Evolutionary conservation across 2,888 invertebrate genomes (phyloP).

Genomic region (Hoplodrina blanda): DNA sequence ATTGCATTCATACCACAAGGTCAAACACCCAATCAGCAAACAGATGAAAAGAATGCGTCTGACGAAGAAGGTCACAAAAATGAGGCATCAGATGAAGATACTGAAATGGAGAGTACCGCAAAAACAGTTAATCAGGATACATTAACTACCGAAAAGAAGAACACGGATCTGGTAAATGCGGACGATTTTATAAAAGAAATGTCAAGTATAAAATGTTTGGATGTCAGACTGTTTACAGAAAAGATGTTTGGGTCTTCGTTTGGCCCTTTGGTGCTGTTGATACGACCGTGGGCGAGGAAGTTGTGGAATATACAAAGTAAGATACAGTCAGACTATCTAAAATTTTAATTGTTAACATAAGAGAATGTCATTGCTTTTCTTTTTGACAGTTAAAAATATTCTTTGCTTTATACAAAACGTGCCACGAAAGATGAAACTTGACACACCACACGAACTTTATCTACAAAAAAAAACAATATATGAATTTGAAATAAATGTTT

Average conservation of each 20-base stretch:
- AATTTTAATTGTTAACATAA: too few relatives aligned
- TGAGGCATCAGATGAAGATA: conserved; percentile 31
- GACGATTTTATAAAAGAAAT: conserved; percentile 78
- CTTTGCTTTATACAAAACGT: too few relatives aligned
- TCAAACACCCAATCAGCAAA: conserved; percentile 4
- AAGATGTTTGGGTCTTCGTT: conserved; percentile 79
- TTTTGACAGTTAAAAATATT: too few relatives aligned
- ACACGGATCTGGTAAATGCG: conserved; percentile 41
- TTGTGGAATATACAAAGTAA: conserved; percentile 81
- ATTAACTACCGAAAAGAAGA: conserved; percentile 40
- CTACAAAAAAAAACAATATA: too few relatives aligned
- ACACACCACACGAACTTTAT: too few relatives aligned
- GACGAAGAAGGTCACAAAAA: conserved; percentile 33
- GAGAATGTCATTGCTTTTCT: too few relatives aligned
- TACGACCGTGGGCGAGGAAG: conserved; percentile 82
- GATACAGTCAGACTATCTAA: conserved; percentile 19
- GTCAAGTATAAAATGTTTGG: conserved; percentile 72
- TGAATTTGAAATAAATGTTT: too few relatives aligned
- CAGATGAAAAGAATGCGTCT: conserved; percentile 34
- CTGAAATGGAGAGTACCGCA: conserved; percentile 6
- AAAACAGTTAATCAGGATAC: not conserved
- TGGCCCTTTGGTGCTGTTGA: conserved; percentile 80
- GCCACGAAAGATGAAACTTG: too few relatives aligned
- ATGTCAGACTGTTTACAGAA: conserved; percentile 73
- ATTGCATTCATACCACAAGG: conserved; percentile 80